These are phyloP conservation scores for Drosophila hawaiiensis DNA, from an alignment of 2,888 invertebrate genomes.

Conservation along the genomic window DNA sequence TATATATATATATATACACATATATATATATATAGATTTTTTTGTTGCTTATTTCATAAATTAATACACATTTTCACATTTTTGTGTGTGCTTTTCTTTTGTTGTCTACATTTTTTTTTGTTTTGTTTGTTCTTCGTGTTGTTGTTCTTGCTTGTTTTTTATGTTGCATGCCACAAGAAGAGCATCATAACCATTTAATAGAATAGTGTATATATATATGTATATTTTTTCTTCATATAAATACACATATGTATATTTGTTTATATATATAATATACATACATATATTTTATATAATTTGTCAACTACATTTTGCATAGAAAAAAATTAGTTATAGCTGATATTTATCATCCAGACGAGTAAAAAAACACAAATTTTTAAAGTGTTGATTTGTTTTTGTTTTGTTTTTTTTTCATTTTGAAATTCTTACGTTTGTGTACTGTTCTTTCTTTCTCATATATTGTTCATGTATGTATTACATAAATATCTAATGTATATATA, in stretches of 20 bases:
- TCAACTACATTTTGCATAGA: slow-evolving; percentile 72
- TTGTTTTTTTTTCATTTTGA: slow-evolving; percentile 1
- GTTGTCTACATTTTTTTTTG: slow-evolving; percentile 10
- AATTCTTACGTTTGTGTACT: slow-evolving; percentile 25
- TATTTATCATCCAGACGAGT: slow-evolving; percentile 45
- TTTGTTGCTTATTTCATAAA: slow-evolving; percentile 42
- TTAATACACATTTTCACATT: slow-evolving; percentile 58
- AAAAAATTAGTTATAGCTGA: slow-evolving; percentile 62
- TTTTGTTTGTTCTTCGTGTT: slow-evolving; percentile 13
- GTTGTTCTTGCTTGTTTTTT: background rate
- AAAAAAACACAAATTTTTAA: slow-evolving; percentile 19
- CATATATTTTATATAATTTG: slow-evolving; percentile 48
- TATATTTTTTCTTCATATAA: slow-evolving; percentile 8
- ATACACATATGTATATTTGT: slow-evolving; percentile 32
- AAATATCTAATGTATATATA: slow-evolving; percentile 45
- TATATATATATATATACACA: slow-evolving; percentile 1
- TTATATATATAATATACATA: slow-evolving; percentile 33
- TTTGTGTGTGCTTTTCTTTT: slow-evolving; percentile 16
- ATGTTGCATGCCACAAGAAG: slow-evolving; percentile 47
- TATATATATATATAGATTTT: slow-evolving; percentile 3
- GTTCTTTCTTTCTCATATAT: slow-evolving; percentile 7
- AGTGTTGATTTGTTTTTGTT: slow-evolving; percentile 2
- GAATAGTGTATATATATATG: slow-evolving; percentile 38
- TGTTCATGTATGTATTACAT: slow-evolving; percentile 67
- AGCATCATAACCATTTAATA: slow-evolving; percentile 43